These are phyloP conservation scores for Stichopus chloronotus DNA, from an alignment of 35 echinoderm and acorn worm genomes.

Conservation along the genomic window DNA sequence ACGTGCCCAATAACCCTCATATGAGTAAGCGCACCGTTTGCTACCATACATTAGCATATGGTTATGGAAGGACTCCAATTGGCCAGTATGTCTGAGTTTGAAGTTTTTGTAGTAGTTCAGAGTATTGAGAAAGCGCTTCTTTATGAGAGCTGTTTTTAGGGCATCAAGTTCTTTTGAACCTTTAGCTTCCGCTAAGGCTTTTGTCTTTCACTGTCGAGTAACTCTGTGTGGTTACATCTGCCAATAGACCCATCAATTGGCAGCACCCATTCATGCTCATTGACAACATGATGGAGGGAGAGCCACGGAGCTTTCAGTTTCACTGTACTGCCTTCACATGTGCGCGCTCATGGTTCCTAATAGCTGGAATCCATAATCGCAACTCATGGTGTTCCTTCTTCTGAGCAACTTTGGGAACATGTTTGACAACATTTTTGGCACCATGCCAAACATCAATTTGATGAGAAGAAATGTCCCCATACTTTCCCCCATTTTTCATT, in stretches of 20 bases:
- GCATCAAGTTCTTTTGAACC: constrained; percentile 3
- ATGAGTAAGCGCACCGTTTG: constrained; percentile 4
- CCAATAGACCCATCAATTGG: constrained; percentile 10
- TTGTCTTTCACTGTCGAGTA: not conserved
- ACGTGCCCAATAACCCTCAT: not conserved
- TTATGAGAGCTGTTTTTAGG: not conserved
- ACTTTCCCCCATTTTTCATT: constrained; percentile 47
- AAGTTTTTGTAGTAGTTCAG: constrained; percentile 47
- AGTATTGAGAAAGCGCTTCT: constrained; percentile 34
- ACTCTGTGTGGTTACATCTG: constrained; percentile 21
- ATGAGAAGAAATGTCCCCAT: constrained; percentile 17
- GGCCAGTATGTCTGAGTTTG: constrained; percentile 56
- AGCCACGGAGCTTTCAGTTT: constrained; percentile 9
- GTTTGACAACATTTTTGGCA: constrained; percentile 54
- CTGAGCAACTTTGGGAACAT: not conserved
- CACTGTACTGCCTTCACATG: constrained; percentile 2
- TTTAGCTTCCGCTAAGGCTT: constrained; percentile 16
- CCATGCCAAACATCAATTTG: constrained; percentile 68
- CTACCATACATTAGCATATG: constrained; percentile 5
- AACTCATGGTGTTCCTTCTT: not conserved
- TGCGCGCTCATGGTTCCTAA: constrained; percentile 40
- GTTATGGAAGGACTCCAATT: constrained; percentile 47
- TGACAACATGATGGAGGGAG: constrained; percentile 39
- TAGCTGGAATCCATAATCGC: constrained; percentile 28
- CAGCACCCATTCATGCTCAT: constrained; percentile 63